Base-by-base conservation (phyloP, 2,888 invertebrate species). In the Congeria kusceri region DNA sequence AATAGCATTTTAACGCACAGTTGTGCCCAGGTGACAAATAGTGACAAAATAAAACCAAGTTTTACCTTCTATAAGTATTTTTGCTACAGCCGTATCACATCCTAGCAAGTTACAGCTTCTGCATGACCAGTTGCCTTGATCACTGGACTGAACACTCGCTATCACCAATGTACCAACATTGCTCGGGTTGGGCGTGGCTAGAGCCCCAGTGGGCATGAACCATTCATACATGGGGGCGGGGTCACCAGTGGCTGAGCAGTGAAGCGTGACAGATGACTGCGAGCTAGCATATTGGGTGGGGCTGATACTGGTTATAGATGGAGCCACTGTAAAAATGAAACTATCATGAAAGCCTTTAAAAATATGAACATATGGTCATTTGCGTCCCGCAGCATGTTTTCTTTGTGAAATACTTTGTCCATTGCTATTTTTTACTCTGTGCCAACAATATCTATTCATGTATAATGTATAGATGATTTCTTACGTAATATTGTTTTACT, bases 221-320 rank as follows among this genome's bases (percentile, higher is more conserved):
- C 83, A 83, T 32, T 77, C 62, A 20, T 77, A n/a, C 9, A 63
- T 56, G n/a, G 83, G 77, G 39, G 63, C 44, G 27, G 83, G 79
- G 56, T 83, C 83, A 64, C 83, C 83, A 64, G 63, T 61, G 63
- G 83, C 73, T 47, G 77, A 77, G 74, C 83, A 83, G 57, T 39
- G 65, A 15, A 83, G 73, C 53, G 63, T 77, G 25, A 79, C 83
- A 15, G 57, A 47, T 64, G 79, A 74, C 49, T 77, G 66, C 56
- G 25, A 28, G 32, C 56, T 44, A 4, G 71, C 67, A 18, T 70
- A 68, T 29, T 83, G 83, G 46, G 83, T 79, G 59, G 70, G 79
- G 79, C 79, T 83, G 4, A 79, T 83, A 23, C 32, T 46, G 20
- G 58, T 29, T 18, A 83, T 79, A 20, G 13, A 67, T 59, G 83